Evolutionary conservation across 2,797 vertebrate genomes (phyloP), one percentile per base, ranked within the genome.

Genomic region (Cygnus olor): DNA sequence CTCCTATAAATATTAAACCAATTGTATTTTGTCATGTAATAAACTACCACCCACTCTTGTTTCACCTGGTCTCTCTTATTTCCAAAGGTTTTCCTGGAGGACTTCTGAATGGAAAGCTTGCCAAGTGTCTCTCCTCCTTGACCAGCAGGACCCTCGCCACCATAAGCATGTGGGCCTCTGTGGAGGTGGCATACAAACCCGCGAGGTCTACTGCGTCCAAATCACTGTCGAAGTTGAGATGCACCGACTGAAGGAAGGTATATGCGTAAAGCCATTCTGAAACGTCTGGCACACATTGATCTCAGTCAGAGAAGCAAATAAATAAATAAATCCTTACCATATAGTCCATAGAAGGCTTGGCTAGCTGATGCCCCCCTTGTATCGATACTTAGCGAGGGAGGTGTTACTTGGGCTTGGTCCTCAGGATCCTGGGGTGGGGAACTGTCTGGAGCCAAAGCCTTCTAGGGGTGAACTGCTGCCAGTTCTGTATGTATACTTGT

Each of bases 91-190:
- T 93, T 97, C 97, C 90, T 99, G 99, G 99, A 98, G 98, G 97
- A 98, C 98, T 47, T 99, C 99, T 16, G 99, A 99, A 92, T 99
- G 99, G 99, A 99, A 97, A 14, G 97, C 98, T 68, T 99, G 99
- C 94, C 98, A 97, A 53, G 98, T 99, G 44, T 97, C 98, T 90
- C 97, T 98, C 30, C 98, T 99, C 69, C 97, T 99, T 45, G 98
- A 98, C 86, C 98, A 98, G 88, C 98, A 98, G 91, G 98, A 99
- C 79, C 94, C 95, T 80, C 97, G 88, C 27, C 96, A 94, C 21
- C 97, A 94, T 34, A 98, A 98, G 93, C 87, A 97, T 15, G 93
- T 82, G 18, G 73, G 95, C 44, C 96, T 99, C 45, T 99, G 99
- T 76, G 99, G 99, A 93, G 98, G 98, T 34, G 99, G 99, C 40